Evolutionary conservation across 2,797 vertebrate genomes (phyloP).

Genomic region (Microctenopoma steveboyesi): DNA sequence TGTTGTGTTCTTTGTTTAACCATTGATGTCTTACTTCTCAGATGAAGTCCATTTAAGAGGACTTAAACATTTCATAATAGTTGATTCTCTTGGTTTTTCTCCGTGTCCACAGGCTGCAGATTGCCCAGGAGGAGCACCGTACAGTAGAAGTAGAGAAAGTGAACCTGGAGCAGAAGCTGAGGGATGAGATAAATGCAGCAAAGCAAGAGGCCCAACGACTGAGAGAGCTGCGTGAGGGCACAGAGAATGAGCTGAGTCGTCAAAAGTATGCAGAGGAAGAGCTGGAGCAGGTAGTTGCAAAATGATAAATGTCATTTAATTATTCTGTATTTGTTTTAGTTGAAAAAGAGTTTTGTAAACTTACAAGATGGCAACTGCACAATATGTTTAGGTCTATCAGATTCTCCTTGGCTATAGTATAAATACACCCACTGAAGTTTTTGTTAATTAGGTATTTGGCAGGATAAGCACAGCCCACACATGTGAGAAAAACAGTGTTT

Average conservation of each 20-base stretch:
- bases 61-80: too few species aligned
- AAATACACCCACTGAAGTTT: conserved; percentile 63
- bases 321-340: background rate
- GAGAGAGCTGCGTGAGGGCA: conserved; percentile 93
- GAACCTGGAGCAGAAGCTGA: conserved; percentile 95
- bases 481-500: conserved; percentile 37
- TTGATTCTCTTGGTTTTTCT: background rate
- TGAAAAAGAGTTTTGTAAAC: background rate
- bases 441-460: conserved; percentile 57
- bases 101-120: conserved; percentile 87
- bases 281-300: conserved; percentile 89
- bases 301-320: background rate
- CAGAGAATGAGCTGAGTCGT: conserved; percentile 94
- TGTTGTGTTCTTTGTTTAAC: conserved; percentile 7
- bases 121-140: conserved; percentile 97
- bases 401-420: conserved; percentile 42
- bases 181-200: conserved; percentile 95
- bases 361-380: conserved; percentile 32
- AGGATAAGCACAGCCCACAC: conserved; percentile 54
- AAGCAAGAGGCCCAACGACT: conserved; percentile 96
- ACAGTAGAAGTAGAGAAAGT: conserved; percentile 98
- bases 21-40: background rate
- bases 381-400: conserved; percentile 51
- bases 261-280: conserved; percentile 98
- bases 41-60: background rate